A percentile compares a stretch with the other conserved stretches of the same genome.
These are phyloP conservation scores for Brienomyrus brachyistius DNA, from an alignment of 2,113 vertebrate species.

Conservation along the genomic window DNA sequence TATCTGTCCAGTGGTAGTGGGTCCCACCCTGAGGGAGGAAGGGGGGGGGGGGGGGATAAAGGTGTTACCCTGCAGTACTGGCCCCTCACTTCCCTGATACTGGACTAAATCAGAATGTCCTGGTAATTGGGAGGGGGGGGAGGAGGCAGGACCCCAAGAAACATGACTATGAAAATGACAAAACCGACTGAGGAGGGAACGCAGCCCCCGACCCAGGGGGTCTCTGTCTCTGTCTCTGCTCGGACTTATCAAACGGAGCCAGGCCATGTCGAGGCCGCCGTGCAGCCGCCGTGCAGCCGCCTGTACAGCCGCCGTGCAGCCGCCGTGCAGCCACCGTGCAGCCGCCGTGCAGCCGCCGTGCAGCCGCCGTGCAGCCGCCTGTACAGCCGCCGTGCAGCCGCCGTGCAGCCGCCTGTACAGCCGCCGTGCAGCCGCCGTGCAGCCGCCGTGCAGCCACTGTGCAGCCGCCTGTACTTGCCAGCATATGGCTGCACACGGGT, in stretches of 20 bases:
- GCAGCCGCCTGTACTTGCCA: background rate
- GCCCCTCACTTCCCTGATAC: background rate
- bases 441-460: background rate
- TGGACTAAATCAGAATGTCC: background rate
- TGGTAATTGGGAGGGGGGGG: background rate
- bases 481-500: background rate
- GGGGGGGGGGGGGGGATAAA: background rate
- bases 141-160: background rate
- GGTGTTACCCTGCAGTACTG: background rate
- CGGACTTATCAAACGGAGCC: background rate
- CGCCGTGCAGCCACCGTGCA: background rate
- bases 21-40: constrained; percentile 61
- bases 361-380: background rate
- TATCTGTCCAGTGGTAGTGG: constrained; percentile 84
- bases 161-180: background rate
- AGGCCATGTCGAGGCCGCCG: too few relatives aligned
- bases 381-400: too few relatives aligned
- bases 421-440: background rate
- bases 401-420: background rate
- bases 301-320: too few relatives aligned
- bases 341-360: too few relatives aligned
- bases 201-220: background rate
- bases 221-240: background rate
- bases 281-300: background rate
- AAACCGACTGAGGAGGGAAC: too few relatives aligned